phyloP scores from a whole-genome alignment of 2,113 vertebrate genomes.

The Sebastes fasciatus region DNA sequence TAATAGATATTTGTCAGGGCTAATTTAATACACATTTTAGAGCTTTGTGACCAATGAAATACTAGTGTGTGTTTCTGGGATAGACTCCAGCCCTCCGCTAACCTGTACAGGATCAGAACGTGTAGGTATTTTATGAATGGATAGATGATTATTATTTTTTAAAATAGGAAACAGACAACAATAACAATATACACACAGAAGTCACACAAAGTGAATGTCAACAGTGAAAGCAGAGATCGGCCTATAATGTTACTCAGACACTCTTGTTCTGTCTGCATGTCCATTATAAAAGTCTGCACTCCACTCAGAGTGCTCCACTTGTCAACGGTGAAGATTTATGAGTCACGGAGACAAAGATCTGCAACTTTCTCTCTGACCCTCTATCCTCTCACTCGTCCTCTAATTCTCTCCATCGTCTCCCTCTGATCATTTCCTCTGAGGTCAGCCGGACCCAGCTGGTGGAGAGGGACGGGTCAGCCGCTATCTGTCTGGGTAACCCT shows the following conservation, averaged over 20 bases:
- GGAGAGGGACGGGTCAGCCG: constrained; percentile 55
- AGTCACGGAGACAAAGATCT: constrained; percentile 67
- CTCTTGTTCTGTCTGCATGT: constrained; percentile 10
- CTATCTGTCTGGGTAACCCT: constrained; percentile 52
- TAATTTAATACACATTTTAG: neutral
- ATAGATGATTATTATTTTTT: neutral
- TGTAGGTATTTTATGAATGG: neutral
- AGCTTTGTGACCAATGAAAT: neutral
- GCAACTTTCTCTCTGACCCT: constrained; percentile 51
- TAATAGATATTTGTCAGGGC: neutral
- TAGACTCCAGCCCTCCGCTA: neutral
- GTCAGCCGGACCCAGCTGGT: constrained; percentile 67
- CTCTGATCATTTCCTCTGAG: constrained; percentile 68
- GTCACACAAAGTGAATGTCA: neutral
- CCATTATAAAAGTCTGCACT: constrained; percentile 35
- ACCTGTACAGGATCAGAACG: neutral
- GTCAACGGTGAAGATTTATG: constrained; percentile 64
- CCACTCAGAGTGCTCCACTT: constrained; percentile 44
- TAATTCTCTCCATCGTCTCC: constrained; percentile 52
- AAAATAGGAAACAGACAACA: neutral
- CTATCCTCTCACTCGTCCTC: constrained; percentile 47
- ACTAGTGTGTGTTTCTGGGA: neutral
- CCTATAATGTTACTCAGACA: neutral
- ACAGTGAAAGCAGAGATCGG: neutral
- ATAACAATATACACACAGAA: too few relatives aligned